Percentiles rank a stretch among this genome's conserved stretches.
These are phyloP conservation scores for Tipula helvola DNA, from an alignment of 2,888 invertebrate genomes.

Conservation along the genomic window DNA sequence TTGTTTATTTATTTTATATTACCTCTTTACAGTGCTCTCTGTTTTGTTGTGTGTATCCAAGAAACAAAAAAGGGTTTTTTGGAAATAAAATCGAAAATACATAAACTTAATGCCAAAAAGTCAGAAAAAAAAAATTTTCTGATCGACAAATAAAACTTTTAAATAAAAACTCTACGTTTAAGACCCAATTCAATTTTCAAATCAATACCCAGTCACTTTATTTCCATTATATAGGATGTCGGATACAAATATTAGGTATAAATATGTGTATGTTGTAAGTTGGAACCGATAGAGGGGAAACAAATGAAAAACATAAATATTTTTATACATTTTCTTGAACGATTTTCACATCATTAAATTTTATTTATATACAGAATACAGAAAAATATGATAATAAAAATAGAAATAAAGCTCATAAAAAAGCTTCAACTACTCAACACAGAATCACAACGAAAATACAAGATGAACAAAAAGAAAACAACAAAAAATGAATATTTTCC, in stretches of 20 bases:
- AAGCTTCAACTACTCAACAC: background rate
- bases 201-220: background rate
- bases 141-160: background rate
- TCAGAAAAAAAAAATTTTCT: background rate
- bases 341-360: slow-evolving; percentile 4
- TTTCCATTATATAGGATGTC: background rate
- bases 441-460: background rate
- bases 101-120: background rate
- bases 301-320: background rate
- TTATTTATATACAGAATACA: background rate
- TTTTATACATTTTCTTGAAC: slow-evolving; percentile 4
- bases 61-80: background rate
- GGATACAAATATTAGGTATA: background rate
- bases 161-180: background rate
- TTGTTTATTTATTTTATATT: background rate
- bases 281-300: background rate
- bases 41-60: background rate
- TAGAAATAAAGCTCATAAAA: background rate
- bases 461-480: background rate
- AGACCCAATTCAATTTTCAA: background rate
- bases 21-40: background rate
- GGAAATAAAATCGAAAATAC: background rate
- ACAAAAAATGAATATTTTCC: background rate
- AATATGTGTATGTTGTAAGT: background rate
- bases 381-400: background rate